Percentiles rank a stretch among this genome's conserved stretches.
These are phyloP conservation scores for Dermatemys mawii DNA, from an alignment of 2,113 vertebrate genomes.

Conservation along the genomic window DNA sequence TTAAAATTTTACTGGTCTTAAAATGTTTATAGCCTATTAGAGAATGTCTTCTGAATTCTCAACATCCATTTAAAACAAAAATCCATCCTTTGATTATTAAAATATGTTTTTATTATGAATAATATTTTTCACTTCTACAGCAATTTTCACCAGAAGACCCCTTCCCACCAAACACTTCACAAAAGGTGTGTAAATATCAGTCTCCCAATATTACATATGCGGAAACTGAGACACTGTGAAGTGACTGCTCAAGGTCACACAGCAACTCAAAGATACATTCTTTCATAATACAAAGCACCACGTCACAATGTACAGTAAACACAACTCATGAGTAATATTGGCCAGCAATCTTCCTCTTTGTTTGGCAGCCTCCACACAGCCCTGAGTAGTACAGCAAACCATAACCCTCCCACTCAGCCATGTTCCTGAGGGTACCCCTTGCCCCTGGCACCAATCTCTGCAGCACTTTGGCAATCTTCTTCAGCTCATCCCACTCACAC, in stretches of 20 bases:
- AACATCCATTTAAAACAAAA: constrained; percentile 12
- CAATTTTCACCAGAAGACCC: not conserved
- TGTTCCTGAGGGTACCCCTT: not conserved
- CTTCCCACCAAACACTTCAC: not conserved
- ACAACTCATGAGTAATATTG: not conserved
- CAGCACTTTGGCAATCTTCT: not conserved
- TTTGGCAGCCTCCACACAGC: not conserved
- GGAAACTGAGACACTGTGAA: not conserved
- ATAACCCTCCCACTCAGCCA: not conserved
- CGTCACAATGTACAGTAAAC: not conserved
- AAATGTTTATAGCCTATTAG: constrained; percentile 29
- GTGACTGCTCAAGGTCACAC: not conserved
- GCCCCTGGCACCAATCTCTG: not conserved
- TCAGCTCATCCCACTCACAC: not conserved
- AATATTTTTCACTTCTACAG: not conserved
- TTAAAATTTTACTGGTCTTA: constrained; percentile 27
- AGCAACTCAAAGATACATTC: not conserved
- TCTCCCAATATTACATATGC: not conserved
- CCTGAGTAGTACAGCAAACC: not conserved
- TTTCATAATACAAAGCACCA: not conserved
- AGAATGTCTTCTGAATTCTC: not conserved
- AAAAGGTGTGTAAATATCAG: not conserved
- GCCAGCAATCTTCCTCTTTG: not conserved
- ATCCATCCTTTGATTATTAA: not conserved
- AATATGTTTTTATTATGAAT: not conserved